A percentile compares a stretch with the other conserved stretches of the same genome.
Conservation (phyloP, 2,888 invertebrate genomes). For the Gonocerus acuteangulatus region DNA sequence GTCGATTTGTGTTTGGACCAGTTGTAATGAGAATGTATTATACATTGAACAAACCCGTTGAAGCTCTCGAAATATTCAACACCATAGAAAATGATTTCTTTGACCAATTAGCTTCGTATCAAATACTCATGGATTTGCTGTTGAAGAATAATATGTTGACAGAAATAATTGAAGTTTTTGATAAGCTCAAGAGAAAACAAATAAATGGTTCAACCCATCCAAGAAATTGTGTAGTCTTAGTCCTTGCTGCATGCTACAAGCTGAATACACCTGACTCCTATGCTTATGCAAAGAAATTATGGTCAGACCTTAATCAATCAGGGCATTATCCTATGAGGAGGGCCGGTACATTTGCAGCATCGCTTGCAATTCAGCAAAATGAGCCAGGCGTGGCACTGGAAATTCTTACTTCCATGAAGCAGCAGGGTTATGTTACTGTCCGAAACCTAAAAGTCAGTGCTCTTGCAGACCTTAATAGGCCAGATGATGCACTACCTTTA, state of each 20-base stretch:
- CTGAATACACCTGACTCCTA: slow-evolving; percentile 63
- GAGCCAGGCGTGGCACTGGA: slow-evolving; percentile 61
- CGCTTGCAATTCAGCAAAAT: slow-evolving; percentile 60
- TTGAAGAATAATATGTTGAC: slow-evolving; percentile 60
- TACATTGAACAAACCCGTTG: slow-evolving; percentile 57
- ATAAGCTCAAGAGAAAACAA: slow-evolving; percentile 54
- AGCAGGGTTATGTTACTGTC: slow-evolving; percentile 57
- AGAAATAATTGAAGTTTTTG: slow-evolving; percentile 57
- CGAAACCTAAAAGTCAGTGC: slow-evolving; percentile 62
- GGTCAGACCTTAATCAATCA: slow-evolving; percentile 51
- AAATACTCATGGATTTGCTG: slow-evolving; percentile 62
- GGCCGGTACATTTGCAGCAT: slow-evolving; percentile 56
- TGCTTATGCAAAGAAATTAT: slow-evolving; percentile 54
- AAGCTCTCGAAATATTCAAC: slow-evolving; percentile 59
- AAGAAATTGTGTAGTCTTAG: slow-evolving; percentile 57
- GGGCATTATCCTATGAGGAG: slow-evolving; percentile 56
- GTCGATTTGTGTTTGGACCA: slow-evolving; percentile 74
- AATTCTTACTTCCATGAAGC: slow-evolving; percentile 50
- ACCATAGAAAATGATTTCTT: slow-evolving; percentile 59
- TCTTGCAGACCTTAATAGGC: slow-evolving; percentile 53
- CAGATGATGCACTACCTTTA: slow-evolving; percentile 57
- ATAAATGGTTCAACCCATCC: slow-evolving; percentile 59
- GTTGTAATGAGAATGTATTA: slow-evolving; percentile 73
- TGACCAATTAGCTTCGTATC: slow-evolving; percentile 60
- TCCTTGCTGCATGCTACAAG: slow-evolving; percentile 66